Evolutionary conservation across 1,140 invertebrate species (phyloP).

Genomic region (Chlorops oryzae): DNA sequence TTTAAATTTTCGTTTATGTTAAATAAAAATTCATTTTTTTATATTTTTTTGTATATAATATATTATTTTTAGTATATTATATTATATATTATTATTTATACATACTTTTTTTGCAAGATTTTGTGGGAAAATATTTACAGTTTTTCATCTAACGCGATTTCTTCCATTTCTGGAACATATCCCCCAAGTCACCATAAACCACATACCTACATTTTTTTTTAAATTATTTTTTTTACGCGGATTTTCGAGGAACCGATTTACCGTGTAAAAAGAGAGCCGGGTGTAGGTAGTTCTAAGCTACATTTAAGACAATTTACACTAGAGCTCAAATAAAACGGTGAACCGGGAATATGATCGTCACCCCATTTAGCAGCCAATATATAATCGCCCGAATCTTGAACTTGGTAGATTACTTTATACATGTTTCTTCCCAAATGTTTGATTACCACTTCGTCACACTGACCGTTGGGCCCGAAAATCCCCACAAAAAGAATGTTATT

Average conservation of each 20-base stretch:
- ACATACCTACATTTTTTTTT: neutral
- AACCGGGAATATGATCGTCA: constrained; percentile 84
- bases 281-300: neutral
- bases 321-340: constrained; percentile 72
- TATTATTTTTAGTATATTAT: too few relatives aligned
- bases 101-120: too few relatives aligned
- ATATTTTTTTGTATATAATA: too few relatives aligned
- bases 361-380: constrained; percentile 84
- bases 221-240: neutral
- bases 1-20: too few relatives aligned
- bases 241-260: too few relatives aligned
- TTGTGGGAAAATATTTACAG: too few relatives aligned
- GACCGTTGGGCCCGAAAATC: constrained; percentile 77
- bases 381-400: constrained; percentile 76
- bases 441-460: constrained; percentile 80
- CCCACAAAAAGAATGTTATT: constrained; percentile 84
- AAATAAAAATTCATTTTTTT: too few relatives aligned
- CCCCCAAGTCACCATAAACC: too few relatives aligned
- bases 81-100: too few relatives aligned
- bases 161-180: too few relatives aligned
- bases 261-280: too few relatives aligned
- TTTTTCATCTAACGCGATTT: too few relatives aligned
- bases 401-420: constrained; percentile 67
- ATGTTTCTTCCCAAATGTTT: constrained; percentile 76
- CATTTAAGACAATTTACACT: constrained; percentile 8